Evolutionary conservation across 2,888 invertebrate genomes (phyloP), one percentile per base, ranked within the genome.

Genomic region (Boloria euphrosyne): DNA sequence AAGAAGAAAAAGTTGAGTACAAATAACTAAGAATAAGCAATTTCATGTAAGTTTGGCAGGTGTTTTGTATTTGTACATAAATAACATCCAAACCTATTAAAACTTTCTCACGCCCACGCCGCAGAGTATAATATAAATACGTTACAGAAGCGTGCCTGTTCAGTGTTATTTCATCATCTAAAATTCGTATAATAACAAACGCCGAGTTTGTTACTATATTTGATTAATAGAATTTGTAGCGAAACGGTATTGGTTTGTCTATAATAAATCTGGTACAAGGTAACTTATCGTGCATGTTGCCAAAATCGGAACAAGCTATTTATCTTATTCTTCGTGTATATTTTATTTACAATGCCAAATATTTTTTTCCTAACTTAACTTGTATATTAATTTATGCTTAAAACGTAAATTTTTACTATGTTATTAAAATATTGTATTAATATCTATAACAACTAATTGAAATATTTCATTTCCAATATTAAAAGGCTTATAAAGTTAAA

Each of bases 41-140:
- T 76, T 73, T 73, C 68, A 66, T 76, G 70, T 63, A 68, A 69
- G 74, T 73, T 74, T 70, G 74, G 76, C 80, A 81, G 81, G 80
- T 84, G 80, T 79, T 82, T 76, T 78, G 77, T 79, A 78, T 83
- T 79, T 73, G 74, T 77, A 76, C 78, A 76, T 77, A 83, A 82
- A 83, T 80, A 80, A 78, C 76, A 80, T 83, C 78, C 73, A 78
- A 81, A 84, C 79, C 77, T 79, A 65, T 82, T 79, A 79, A 79
- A 84, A 86, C 80, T 86, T 86, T 87, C 86, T 82, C 86, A 85
- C 84, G 84, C 75, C 78, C 73, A 74, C 74, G 59, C 73, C 71
- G 70, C 71, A 73, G 68, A 74, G 71, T 73, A 38, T 38, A 75
- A 76, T 74, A 77, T 82, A 80, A 83, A 82, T 77, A 81, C 43